Evolutionary conservation across 2,888 invertebrate genomes (phyloP), one percentile per base, ranked within the genome.

Genomic region (Papilio protenor): DNA sequence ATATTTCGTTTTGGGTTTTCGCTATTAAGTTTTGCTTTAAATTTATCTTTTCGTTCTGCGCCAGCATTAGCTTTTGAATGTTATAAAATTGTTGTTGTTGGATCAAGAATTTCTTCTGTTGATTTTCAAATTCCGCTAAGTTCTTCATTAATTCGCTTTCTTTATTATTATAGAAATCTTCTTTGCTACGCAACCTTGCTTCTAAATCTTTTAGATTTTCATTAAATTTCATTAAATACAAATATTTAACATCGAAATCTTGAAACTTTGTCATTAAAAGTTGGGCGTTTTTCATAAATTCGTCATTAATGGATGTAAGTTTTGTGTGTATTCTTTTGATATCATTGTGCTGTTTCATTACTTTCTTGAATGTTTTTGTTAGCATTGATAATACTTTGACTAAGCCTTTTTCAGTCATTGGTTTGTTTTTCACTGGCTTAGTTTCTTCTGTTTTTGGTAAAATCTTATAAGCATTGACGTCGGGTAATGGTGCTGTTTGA

Each of bases 21-120:
- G 91, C 89, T 78, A 94, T 94, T 1, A 87, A 47, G 70, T 87
- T 90, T 72, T 94, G 94, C 80, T 91, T 93, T 0, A 83, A 64
- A 59, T 90, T 93, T 2, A 94, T 91, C 76, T 91, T 93, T 75
- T 94, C 93, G 12, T 94, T 94, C 77, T 94, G 94, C 0, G 88
- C 86, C 2, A 94, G 76, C 88, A 94, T 91, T 0, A 91, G 59
- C 79, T 91, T 93, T 59, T 94, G 94, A 73, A 94, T 87, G 8
- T 87, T 88, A 71, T 91, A 93, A 83, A 94, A 94, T 49, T 93
- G 92, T 40, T 86, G 84, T 77, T 94, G 94, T 76, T 94, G 94
- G 0, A 84, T 81, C 52, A 93, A 83, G 80, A 94, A 94, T 52
- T 92, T 91, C 73, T 89, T 91, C 79, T 94, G 94, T 75, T 94